Evolutionary conservation across 2,888 invertebrate species (phyloP).

Genomic region (Patella caerulea): DNA sequence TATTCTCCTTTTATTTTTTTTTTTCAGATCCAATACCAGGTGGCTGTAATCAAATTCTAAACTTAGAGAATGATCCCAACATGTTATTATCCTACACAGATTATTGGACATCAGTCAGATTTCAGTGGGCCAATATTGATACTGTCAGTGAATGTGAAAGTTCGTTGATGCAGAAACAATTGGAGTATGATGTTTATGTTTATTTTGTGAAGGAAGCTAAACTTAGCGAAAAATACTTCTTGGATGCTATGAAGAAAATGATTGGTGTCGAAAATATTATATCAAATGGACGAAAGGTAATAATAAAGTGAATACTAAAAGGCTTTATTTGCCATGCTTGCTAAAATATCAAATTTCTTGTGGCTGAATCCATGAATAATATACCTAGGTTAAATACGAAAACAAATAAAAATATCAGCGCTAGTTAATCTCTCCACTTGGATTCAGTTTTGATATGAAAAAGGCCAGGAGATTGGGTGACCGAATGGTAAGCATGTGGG

Average conservation of each 20-base stretch:
- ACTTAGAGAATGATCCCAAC: constrained; percentile 76
- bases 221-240: constrained; percentile 75
- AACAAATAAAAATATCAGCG: too few species aligned
- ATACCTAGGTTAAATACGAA: too few species aligned
- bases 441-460: too few species aligned
- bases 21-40: constrained; percentile 83
- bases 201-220: constrained; percentile 77
- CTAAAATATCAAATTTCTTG: too few species aligned
- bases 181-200: constrained; percentile 77
- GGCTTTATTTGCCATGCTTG: too few species aligned
- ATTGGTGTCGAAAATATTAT: constrained; percentile 71
- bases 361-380: too few species aligned
- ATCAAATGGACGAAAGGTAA: constrained; percentile 42
- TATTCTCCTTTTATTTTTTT: too few species aligned
- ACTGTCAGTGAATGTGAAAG: constrained; percentile 51
- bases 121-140: constrained; percentile 73
- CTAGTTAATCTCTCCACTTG: too few species aligned
- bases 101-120: constrained; percentile 75
- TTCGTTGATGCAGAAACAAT: constrained; percentile 68
- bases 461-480: too few species aligned
- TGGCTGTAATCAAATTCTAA: constrained; percentile 83
- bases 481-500: too few species aligned
- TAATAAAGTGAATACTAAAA: background rate
- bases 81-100: constrained; percentile 68
- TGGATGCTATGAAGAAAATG: constrained; percentile 77